Base-by-base conservation (phyloP, 2,888 invertebrate species). In the Diarsia rubi region DNA sequence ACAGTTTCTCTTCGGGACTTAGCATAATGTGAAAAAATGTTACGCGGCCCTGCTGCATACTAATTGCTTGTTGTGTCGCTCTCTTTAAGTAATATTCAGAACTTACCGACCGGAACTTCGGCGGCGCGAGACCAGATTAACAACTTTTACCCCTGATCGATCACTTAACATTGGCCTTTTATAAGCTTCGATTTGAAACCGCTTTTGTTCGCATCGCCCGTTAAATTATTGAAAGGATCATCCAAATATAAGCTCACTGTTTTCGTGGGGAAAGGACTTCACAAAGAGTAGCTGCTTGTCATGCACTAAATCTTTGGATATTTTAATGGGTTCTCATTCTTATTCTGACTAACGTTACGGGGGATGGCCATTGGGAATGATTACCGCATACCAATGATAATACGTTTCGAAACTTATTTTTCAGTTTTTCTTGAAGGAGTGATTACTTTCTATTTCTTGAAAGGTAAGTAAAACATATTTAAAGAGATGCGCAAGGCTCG, bases 11-110 rank as follows among this genome's bases (percentile, higher is more conserved):
- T 94, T 93, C 88, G 90, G 91, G 95, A 94, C 95, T 96, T 95
- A 94, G 94, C 94, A 95, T 96, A 96, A 96, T 96, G 95, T 94
- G 89, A 96, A 96, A 96, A 96, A 96, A 96, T 96, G 95, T 94
- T 92, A 91, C 91, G 94, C 92, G 91, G 91, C 93, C 92, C 92
- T 89, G 91, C 93, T 93, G 96, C 95, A 96, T 96, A 96, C 96
- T 96, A 96, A 96, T 96, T 95, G 92, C 92, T 94, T 96, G 96
- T 96, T 96, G 96, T 96, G 93, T 93, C 91, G 93, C 91, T 91
- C 89, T 89, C 88, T 90, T 92, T 91, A 91, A 93, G 92, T 93
- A 91, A 92, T 91, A 92, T 92, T 91, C 90, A 86, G 91, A 92
- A 93, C 93, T 93, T 92, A 90, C 91, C 91, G 90, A 91, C 90